Percentiles rank a stretch among this genome's conserved stretches.
phyloP scores from a whole-genome alignment of 2,113 vertebrate genomes.

The Sylvietta virens region DNA sequence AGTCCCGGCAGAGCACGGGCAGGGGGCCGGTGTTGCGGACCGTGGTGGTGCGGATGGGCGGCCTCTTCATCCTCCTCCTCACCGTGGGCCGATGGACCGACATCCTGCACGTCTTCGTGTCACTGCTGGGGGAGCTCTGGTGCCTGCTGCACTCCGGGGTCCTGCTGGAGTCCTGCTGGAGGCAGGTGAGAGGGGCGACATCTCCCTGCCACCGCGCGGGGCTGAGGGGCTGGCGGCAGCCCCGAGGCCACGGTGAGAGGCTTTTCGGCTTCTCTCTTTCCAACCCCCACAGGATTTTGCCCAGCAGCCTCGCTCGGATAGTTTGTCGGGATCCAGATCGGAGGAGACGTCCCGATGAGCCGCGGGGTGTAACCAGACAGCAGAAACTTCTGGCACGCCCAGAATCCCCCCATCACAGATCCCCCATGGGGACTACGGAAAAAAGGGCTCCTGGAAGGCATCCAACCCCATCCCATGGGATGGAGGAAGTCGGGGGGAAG shows the following conservation, averaged over 20 bases:
- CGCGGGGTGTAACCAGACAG: fast-evolving
- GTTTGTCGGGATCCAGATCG: fast-evolving
- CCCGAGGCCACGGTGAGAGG: not conserved
- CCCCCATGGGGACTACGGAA: not conserved
- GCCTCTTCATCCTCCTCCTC: slow-evolving; percentile 88
- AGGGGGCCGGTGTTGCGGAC: slow-evolving; percentile 70
- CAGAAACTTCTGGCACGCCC: not conserved
- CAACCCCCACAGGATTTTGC: not conserved
- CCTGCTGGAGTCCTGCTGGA: slow-evolving; percentile 73
- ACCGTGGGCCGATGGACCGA: slow-evolving; percentile 87
- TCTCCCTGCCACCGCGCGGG: fast-evolving
- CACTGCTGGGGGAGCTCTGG: slow-evolving; percentile 84
- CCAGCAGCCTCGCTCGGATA: fast-evolving
- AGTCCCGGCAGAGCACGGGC: slow-evolving; percentile 65
- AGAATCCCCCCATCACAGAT: fast-evolving
- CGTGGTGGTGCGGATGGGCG: slow-evolving; percentile 82
- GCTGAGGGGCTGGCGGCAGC: not conserved
- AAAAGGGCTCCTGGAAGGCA: not conserved
- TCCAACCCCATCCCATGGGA: not conserved
- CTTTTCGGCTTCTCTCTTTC: not conserved
- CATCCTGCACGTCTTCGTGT: slow-evolving; percentile 81
- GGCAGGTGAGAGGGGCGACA: slow-evolving; percentile 69
- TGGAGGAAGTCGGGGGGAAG: not conserved
- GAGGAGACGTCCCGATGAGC: not conserved
- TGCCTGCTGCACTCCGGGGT: slow-evolving; percentile 73